A percentile compares a stretch with the other conserved stretches of the same genome.
phyloP scores from a whole-genome alignment of 1,140 invertebrate genomes.

The Zaprionus vittiger region DNA sequence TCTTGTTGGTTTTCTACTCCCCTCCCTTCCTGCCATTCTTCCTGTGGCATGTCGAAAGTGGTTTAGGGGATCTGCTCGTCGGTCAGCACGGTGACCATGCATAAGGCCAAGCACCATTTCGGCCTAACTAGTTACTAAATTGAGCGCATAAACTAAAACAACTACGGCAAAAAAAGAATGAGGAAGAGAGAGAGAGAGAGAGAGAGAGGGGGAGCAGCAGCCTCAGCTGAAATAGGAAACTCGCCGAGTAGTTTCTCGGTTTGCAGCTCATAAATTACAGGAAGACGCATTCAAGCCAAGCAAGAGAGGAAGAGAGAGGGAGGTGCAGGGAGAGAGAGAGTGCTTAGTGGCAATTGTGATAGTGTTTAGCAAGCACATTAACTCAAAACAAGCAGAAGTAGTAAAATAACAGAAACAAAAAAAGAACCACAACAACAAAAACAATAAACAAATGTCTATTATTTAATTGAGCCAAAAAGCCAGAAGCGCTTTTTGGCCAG shows the following conservation, averaged over 20 bases:
- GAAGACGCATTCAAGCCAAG: constrained; percentile 48
- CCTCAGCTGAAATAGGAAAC: constrained; percentile 44
- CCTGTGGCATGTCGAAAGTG: constrained; percentile 51
- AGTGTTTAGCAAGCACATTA: constrained; percentile 70
- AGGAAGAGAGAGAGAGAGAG: neutral
- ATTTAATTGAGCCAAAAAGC: constrained; percentile 48
- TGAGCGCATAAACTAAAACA: constrained; percentile 82
- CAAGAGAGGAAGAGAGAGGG: neutral
- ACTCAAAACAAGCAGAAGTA: constrained; percentile 22
- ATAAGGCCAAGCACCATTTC: constrained; percentile 52
- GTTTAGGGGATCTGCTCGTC: constrained; percentile 41
- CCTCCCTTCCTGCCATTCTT: neutral
- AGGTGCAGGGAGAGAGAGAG: neutral
- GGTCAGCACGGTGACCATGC: constrained; percentile 32
- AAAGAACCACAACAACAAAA: constrained; percentile 16
- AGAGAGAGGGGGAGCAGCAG: constrained; percentile 2
- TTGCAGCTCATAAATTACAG: constrained; percentile 76
- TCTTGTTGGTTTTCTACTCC: constrained; percentile 61
- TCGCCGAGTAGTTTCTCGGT: constrained; percentile 31
- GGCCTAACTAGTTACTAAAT: constrained; percentile 81
- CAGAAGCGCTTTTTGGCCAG: neutral
- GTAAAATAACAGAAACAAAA: neutral
- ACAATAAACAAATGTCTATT: constrained; percentile 12
- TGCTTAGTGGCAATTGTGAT: constrained; percentile 29
- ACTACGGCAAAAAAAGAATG: constrained; percentile 38